phyloP scores from a whole-genome alignment of 2,888 invertebrate genomes.

The Ashinkailepas kermadecensis region DNA sequence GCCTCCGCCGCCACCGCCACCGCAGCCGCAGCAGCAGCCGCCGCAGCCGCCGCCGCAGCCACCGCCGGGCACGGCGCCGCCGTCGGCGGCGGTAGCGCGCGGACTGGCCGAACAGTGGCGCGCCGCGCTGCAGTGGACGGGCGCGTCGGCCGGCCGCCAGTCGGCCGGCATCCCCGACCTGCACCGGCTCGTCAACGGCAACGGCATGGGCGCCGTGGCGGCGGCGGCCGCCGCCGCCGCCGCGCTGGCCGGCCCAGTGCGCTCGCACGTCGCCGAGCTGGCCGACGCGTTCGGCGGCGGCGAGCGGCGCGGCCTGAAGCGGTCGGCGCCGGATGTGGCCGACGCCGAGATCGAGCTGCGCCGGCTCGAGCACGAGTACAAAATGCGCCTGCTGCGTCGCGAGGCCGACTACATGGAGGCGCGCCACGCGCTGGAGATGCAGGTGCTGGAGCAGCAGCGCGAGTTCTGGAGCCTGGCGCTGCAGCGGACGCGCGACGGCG shows the following conservation, averaged over 20 bases:
- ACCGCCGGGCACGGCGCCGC: neutral
- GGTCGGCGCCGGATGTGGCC: neutral
- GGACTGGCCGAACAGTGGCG: neutral
- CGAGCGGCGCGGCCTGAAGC: slow-evolving; percentile 38
- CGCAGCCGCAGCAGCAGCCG: neutral
- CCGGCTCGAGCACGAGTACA: slow-evolving; percentile 13
- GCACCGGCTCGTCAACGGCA: slow-evolving; percentile 13
- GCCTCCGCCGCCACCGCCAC: neutral
- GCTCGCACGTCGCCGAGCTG: slow-evolving; percentile 34
- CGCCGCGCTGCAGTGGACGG: neutral
- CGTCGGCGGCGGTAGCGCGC: neutral
- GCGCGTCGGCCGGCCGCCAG: neutral
- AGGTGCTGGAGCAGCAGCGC: slow-evolving; percentile 22
- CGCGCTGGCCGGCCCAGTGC: neutral
- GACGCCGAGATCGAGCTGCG: neutral
- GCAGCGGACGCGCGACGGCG: neutral
- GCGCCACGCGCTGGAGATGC: slow-evolving; percentile 21
- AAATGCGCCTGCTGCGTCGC: neutral
- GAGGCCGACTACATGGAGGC: slow-evolving; percentile 18
- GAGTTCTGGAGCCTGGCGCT: slow-evolving; percentile 19
- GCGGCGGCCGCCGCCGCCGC: neutral
- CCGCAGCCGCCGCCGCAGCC: neutral
- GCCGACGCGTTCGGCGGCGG: slow-evolving; percentile 49
- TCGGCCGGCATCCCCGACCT: neutral
- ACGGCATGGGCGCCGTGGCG: neutral